Percentiles rank a stretch among this genome's conserved stretches.
phyloP scores from a whole-genome alignment of 2,113 vertebrate genomes.

The Oreochromis spilurus region DNA sequence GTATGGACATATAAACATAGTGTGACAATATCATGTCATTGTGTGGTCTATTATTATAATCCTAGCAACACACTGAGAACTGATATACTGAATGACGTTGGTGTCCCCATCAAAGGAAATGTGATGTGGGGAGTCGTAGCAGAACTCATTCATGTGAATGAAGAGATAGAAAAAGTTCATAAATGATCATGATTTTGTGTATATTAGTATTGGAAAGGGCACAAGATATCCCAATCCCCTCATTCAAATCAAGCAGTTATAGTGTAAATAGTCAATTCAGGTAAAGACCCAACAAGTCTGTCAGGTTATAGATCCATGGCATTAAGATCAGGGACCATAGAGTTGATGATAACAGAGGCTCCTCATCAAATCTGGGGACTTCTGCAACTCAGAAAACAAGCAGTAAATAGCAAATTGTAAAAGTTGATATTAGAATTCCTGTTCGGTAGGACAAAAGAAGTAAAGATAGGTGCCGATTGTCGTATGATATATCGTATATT shows the following conservation, averaged over 20 bases:
- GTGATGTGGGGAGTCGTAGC: not conserved
- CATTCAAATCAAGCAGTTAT: not conserved
- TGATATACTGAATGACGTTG: not conserved
- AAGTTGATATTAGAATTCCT: not conserved
- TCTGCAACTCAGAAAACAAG: not conserved
- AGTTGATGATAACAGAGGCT: not conserved
- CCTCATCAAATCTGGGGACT: not conserved
- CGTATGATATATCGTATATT: rapidly evolving
- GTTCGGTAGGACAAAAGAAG: not conserved
- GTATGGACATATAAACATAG: not conserved
- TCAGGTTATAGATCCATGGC: not conserved
- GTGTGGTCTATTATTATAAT: not conserved
- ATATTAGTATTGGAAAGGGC: not conserved
- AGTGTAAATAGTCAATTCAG: not conserved
- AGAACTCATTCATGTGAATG: not conserved
- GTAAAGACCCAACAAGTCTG: not conserved
- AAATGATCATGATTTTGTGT: not conserved
- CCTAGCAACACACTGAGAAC: not conserved
- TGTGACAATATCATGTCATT: not conserved
- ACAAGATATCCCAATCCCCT: not conserved
- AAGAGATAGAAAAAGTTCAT: not conserved
- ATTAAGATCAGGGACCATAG: not conserved
- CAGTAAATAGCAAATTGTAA: not conserved
- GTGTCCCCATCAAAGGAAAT: not conserved
- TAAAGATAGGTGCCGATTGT: not conserved